phyloP scores from a whole-genome alignment of 2,888 invertebrate species.

The Melolontha melolontha region DNA sequence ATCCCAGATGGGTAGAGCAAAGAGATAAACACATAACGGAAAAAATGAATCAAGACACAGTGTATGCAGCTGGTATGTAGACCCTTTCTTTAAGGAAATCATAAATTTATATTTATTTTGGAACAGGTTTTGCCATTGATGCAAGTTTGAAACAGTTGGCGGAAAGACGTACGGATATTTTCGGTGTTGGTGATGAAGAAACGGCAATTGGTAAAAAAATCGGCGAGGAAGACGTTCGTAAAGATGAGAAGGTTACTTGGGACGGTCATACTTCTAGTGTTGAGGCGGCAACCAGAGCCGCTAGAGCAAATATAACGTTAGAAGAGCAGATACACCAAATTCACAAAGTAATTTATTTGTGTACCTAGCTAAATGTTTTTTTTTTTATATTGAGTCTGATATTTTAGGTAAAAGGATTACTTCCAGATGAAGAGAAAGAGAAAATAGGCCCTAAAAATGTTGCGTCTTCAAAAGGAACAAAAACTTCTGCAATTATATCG shows the following conservation, averaged over 20 bases:
- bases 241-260: constrained; percentile 96
- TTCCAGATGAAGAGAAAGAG: constrained; percentile 96
- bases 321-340: constrained; percentile 98
- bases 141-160: constrained; percentile 95
- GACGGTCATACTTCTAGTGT: constrained; percentile 98
- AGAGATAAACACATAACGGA: constrained; percentile 94
- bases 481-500: constrained; percentile 60
- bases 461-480: constrained; percentile 60
- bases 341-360: constrained; percentile 75
- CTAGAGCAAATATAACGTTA: constrained; percentile 93
- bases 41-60: constrained; percentile 90
- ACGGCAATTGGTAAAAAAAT: constrained; percentile 99
- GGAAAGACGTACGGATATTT: constrained; percentile 99
- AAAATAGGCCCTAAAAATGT: constrained; percentile 95
- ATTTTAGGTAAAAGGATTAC: constrained; percentile 79
- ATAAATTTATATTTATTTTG: constrained; percentile 32
- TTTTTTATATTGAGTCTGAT: background rate
- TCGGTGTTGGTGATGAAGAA: constrained; percentile 98
- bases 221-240: constrained; percentile 84
- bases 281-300: constrained; percentile 94
- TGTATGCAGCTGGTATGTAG: constrained; percentile 75
- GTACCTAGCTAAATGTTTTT: constrained; percentile 7
- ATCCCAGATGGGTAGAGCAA: constrained; percentile 98
- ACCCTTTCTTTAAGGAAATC: background rate
- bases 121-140: constrained; percentile 88